phyloP scores from a whole-genome alignment of 2,797 vertebrate genomes.

The Dromococcyx pavoninus region DNA sequence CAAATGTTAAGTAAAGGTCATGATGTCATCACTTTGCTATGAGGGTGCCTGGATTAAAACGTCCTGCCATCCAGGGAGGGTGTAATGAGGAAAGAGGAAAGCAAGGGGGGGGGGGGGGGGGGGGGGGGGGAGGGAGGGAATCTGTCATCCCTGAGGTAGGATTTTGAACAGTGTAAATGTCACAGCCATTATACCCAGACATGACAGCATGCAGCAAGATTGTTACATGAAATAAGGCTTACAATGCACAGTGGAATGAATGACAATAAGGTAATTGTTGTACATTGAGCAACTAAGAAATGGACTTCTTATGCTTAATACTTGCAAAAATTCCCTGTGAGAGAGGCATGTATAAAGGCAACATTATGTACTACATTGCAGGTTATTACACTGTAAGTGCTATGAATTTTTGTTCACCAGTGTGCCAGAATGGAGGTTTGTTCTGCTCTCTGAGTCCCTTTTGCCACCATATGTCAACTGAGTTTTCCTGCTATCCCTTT shows the following conservation, averaged over 20 bases:
- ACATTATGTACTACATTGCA: slow-evolving; percentile 77
- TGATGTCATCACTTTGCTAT: slow-evolving; percentile 47
- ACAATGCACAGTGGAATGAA: not conserved
- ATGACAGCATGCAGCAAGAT: slow-evolving; percentile 41
- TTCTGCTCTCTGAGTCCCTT: not conserved
- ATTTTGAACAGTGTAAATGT: slow-evolving; percentile 37
- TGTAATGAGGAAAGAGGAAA: not conserved
- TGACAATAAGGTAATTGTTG: slow-evolving; percentile 48
- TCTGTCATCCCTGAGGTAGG: slow-evolving; percentile 26
- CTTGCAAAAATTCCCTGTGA: slow-evolving; percentile 38
- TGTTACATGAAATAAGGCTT: slow-evolving; percentile 20
- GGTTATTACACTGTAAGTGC: slow-evolving; percentile 63
- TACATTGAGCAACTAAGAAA: slow-evolving; percentile 4
- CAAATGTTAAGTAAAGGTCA: not conserved
- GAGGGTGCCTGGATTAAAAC: slow-evolving; percentile 45
- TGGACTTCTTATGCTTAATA: slow-evolving; percentile 3
- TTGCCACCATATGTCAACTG: not conserved
- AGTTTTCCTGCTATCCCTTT: not conserved
- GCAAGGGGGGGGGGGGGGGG: not conserved
- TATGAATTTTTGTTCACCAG: slow-evolving; percentile 78
- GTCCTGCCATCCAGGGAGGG: not conserved
- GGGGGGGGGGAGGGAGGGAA: not conserved
- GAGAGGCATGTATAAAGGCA: slow-evolving; percentile 72
- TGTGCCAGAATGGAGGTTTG: slow-evolving; percentile 57
- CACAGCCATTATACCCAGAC: slow-evolving; percentile 3